Evolutionary conservation across 2,888 invertebrate species (phyloP).

Genomic region (Boloria euphrosyne): DNA sequence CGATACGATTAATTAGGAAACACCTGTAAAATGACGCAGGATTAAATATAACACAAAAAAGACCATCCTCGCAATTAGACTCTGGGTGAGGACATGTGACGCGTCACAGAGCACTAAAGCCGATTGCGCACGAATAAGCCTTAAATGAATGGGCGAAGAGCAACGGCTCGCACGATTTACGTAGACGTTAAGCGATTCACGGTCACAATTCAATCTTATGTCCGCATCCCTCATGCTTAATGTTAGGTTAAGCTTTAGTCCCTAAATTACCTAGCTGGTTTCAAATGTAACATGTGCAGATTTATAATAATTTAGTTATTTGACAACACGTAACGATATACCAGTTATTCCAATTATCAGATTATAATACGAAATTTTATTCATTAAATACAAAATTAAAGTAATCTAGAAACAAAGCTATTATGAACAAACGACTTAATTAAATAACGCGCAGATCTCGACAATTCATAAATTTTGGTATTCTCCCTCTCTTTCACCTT

Average conservation of each 20-base stretch:
- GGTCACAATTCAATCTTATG: conserved; percentile 44
- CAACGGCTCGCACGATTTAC: conserved; percentile 44
- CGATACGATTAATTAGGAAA: too few species aligned
- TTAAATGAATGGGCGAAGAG: conserved; percentile 45
- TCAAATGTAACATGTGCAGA: not conserved
- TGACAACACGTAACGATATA: not conserved
- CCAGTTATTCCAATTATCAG: not conserved
- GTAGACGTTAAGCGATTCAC: conserved; percentile 45
- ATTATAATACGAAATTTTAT: not conserved
- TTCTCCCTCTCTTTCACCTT: conserved; percentile 12
- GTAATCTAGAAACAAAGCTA: not conserved
- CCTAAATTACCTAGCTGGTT: conserved; percentile 19
- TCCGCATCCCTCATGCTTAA: conserved; percentile 37
- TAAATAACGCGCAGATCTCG: conserved; percentile 12
- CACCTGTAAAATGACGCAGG: not conserved
- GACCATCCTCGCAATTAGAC: conserved; percentile 35
- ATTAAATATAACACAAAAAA: conserved; percentile 6
- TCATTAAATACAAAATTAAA: not conserved
- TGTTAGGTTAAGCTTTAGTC: conserved; percentile 24
- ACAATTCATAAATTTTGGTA: conserved; percentile 15
- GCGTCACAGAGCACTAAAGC: conserved; percentile 35
- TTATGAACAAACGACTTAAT: conserved; percentile 18
- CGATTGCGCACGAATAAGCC: conserved; percentile 45
- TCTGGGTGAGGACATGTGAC: conserved; percentile 38
- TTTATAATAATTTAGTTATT: not conserved